Evolutionary conservation across 2,888 invertebrate species (phyloP).

Genomic region (Orthosia gracilis): DNA sequence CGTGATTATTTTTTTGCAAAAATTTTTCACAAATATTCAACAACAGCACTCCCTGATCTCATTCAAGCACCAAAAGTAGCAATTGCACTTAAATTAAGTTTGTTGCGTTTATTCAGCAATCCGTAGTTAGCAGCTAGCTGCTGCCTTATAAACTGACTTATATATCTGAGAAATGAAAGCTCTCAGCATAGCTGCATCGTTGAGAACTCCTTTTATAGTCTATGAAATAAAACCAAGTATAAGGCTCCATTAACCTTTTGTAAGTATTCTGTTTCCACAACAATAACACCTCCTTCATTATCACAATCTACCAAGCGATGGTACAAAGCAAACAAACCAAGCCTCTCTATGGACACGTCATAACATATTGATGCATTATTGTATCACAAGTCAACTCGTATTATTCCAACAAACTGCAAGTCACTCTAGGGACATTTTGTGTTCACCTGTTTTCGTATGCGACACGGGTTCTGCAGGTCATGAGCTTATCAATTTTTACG

Average conservation of each 20-base stretch:
- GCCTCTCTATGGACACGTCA: conserved; percentile 4
- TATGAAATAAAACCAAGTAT: not conserved
- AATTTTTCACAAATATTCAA: not conserved
- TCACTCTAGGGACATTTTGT: conserved; percentile 56
- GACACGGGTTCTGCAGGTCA: conserved; percentile 22
- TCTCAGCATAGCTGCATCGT: not conserved
- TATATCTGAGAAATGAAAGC: not conserved
- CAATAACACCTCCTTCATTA: not conserved
- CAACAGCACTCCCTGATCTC: not conserved
- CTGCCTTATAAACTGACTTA: not conserved
- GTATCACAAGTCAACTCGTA: conserved; percentile 28
- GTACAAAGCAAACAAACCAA: conserved; percentile 24
- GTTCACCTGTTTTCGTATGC: conserved; percentile 46
- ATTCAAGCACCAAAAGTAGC: no score
- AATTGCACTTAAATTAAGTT: no score
- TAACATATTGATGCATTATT: conserved; percentile 43
- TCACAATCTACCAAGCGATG: not conserved
- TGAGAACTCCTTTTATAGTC: not conserved
- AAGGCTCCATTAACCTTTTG: not conserved
- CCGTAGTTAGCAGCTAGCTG: not conserved
- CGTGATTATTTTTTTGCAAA: not conserved
- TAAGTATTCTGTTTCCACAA: not conserved
- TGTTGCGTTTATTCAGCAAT: not conserved
- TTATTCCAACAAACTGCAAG: conserved; percentile 55
- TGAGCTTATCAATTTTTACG: conserved; percentile 53